Evolutionary conservation across 1,140 invertebrate species (phyloP).

Genomic region (Xylocopa sonorina): DNA sequence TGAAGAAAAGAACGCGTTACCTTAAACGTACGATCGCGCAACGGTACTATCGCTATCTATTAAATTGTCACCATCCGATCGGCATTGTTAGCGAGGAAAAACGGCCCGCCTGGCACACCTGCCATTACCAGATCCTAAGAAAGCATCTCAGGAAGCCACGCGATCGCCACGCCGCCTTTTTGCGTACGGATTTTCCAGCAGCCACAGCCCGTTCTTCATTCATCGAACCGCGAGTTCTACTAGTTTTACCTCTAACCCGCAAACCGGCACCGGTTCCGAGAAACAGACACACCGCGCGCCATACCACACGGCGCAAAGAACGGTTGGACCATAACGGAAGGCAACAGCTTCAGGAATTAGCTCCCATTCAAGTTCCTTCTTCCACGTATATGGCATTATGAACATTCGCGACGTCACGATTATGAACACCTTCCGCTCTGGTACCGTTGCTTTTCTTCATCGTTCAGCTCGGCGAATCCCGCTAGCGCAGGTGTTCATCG

Average conservation of each 20-base stretch:
- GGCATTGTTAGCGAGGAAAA: background rate
- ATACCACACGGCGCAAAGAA: constrained; percentile 71
- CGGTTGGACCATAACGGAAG: constrained; percentile 77
- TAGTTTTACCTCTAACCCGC: constrained; percentile 30
- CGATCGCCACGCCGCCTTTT: background rate
- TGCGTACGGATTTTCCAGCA: background rate
- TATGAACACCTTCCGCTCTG: constrained; percentile 75
- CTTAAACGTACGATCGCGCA: background rate
- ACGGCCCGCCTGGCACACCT: constrained; percentile 19
- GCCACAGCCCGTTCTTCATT: constrained; percentile 8
- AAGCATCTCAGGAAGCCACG: background rate
- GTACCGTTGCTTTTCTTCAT: constrained; percentile 51
- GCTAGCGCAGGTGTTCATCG: constrained; percentile 39
- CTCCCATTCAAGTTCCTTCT: constrained; percentile 71
- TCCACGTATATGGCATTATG: constrained; percentile 79
- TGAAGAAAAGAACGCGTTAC: background rate
- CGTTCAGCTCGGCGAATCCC: background rate
- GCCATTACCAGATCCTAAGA: constrained; percentile 37
- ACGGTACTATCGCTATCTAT: constrained; percentile 10
- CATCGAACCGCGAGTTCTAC: constrained; percentile 17
- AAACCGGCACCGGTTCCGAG: constrained; percentile 16
- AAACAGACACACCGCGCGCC: background rate
- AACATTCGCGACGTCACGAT: constrained; percentile 80
- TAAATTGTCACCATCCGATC: constrained; percentile 20
- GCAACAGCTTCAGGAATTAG: constrained; percentile 68